Evolutionary conservation across 2,113 vertebrate genomes (phyloP), one percentile per base, ranked within the genome.

Genomic region (Limnothrissa miodon): DNA sequence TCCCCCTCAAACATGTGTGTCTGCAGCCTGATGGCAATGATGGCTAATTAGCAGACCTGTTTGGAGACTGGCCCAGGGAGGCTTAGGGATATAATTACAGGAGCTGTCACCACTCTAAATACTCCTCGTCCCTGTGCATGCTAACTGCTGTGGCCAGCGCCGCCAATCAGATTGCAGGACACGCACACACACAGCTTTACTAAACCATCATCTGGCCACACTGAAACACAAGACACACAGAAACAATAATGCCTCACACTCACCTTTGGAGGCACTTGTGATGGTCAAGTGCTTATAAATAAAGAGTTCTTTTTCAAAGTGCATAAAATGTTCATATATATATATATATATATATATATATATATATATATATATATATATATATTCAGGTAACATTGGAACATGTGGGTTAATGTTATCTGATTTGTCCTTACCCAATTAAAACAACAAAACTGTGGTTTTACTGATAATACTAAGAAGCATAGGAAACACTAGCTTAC

Each of bases 61-160:
- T 86, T 51, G 42, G 78, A 81, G 78, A 79, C 39, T 70, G 85
- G 84, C 85, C 80, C 29, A 74, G 84, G 42, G 81, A 85, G 82
- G 88, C 81, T 82, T 85, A 86, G 83, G 83, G 83, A 86, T 89
- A 88, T 87, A 85, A 88, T 89, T 81, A 84, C 82, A 85, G 42
- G 86, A 89, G 86, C 87, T 85, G 89, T 90, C 88, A 83, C 78
- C 80, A 66, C 45, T 81, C 79, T 78, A 81, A 85, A 84, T 51
- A n/a, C 85, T 85, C 0, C 5, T 39, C n/a, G 78, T 25, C 36
- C 39, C 59, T 51, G 78, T 39, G 78, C 82, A 78, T 78, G 80
- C 56, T 78, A 39, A 81, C 78, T 25, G 21, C 39, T 59, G 39
- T 78, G 56, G 80, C 74, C 56, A 84, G 84, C 66, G 78, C 85